Percentiles rank a stretch among this genome's conserved stretches.
These are phyloP conservation scores for Aphidoletes aphidimyza DNA, from an alignment of 2,888 invertebrate species.

Conservation along the genomic window DNA sequence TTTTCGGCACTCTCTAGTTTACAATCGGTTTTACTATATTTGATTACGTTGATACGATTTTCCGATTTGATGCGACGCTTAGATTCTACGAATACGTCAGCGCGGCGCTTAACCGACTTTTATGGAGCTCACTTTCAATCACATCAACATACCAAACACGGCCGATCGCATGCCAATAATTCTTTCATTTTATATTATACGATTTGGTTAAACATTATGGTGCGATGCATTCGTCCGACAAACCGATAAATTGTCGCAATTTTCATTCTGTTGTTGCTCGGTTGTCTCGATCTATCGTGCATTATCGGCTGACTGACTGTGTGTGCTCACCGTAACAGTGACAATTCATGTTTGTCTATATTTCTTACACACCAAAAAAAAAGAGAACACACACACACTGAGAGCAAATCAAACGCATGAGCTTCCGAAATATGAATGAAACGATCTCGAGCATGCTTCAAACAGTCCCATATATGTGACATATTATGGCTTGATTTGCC, in stretches of 20 bases:
- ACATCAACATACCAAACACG: conserved; percentile 45
- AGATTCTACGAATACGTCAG: conserved; percentile 3
- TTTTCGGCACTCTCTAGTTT: not conserved
- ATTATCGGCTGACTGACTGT: too few relatives aligned
- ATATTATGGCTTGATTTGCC: conserved; percentile 13
- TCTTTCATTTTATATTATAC: conserved; percentile 13
- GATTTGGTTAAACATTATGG: not conserved
- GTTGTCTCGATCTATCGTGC: too few relatives aligned
- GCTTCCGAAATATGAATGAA: conserved; percentile 41
- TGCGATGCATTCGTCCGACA: not conserved
- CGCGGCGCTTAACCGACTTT: not conserved
- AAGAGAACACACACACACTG: too few relatives aligned
- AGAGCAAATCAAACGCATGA: not conserved
- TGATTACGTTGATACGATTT: conserved; percentile 9
- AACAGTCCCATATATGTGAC: conserved; percentile 26
- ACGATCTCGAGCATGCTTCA: not conserved
- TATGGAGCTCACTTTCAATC: not conserved
- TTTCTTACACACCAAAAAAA: not conserved
- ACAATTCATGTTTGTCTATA: too few relatives aligned
- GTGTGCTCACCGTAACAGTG: not conserved
- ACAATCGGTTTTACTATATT: conserved; percentile 12
- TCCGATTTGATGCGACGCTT: conserved; percentile 26
- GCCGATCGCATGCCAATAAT: conserved; percentile 46
- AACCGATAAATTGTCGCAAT: not conserved
- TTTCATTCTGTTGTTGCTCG: not conserved